These are phyloP conservation scores for Pachymerium ferrugineum DNA, from an alignment of 2,888 invertebrate species.

Conservation along the genomic window DNA sequence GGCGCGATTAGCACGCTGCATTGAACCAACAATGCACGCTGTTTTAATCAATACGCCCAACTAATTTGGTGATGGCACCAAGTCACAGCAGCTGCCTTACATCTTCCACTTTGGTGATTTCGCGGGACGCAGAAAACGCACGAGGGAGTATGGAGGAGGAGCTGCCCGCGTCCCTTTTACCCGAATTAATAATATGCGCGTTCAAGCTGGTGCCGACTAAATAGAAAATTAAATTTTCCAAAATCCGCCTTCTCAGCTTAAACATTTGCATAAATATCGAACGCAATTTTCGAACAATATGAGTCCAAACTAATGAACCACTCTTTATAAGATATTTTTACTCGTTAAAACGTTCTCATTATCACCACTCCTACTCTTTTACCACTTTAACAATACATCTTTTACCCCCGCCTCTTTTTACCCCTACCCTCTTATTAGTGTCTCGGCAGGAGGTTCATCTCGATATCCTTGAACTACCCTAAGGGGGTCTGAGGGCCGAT, in stretches of 20 bases:
- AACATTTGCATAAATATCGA: not conserved
- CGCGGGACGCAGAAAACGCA: not conserved
- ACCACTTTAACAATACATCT: not conserved
- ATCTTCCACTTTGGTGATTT: not conserved
- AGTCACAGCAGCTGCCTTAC: not conserved
- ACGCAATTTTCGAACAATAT: not conserved
- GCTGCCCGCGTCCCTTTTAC: not conserved
- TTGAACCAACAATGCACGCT: not conserved
- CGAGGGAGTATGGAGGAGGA: not conserved
- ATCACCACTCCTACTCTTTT: not conserved
- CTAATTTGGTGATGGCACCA: not conserved
- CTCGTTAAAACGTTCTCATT: not conserved
- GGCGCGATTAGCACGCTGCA: not conserved
- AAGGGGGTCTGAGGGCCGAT: not conserved
- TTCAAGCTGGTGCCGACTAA: not conserved
- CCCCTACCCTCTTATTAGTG: not conserved
- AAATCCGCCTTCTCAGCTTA: not conserved
- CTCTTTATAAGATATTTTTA: not conserved
- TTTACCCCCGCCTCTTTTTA: not conserved
- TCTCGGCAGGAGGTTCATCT: not conserved
- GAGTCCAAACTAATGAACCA: not conserved
- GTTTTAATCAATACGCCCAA: not conserved
- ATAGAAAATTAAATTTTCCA: not conserved
- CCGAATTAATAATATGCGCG: not conserved
- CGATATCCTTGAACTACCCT: not conserved